Evolutionary conservation across 2,113 vertebrate species (phyloP), one percentile per base, ranked within the genome.

Genomic region (Odobenus rosmarus): DNA sequence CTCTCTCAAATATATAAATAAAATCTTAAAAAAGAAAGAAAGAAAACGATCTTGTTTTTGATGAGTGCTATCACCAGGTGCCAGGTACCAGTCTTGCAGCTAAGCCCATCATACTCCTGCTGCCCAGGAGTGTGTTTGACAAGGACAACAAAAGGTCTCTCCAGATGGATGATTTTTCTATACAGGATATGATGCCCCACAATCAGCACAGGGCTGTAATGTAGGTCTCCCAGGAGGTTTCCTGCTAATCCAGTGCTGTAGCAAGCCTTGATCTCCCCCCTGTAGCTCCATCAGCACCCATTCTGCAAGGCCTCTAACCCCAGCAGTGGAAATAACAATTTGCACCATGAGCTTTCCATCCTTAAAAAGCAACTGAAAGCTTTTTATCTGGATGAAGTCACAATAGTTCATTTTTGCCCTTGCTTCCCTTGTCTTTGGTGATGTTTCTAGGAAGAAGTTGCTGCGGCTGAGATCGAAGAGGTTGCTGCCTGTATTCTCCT

Each of bases 171-270:
- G 97, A 99, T 98, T 97, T 99, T 99, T 93, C 99, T 99, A 0
- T 99, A 99, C n/a, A 99, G 99, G 95, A 99, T 99, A 98, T 99
- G 99, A 97, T 99, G 99, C 42, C 99, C 99, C 53, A 99, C 99
- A 3, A 99, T 98, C 79, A 99, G 99, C 94, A 99, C 99, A 0
- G 99, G 98, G 92, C 99, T 99, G 98, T 99, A 99, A 92, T 99
- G 99, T 90, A 99, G 99, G 96, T 99, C 99, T 97, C 99, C 99
- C 99, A 99, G 99, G 69, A 99, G 98, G 96, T 99, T 99, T 90
- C 99, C 99, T 1, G 99, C 98, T 97, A 99, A 98, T 59, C 98
- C 99, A 3, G 98, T 97, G 81, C 99, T 98, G 92, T 99, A 98
- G 88, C 99, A 99, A 76, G 99, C 99, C 95, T 99, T 97, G 72